Percentiles rank a stretch among this genome's conserved stretches.
Evolutionary conservation across 2,113 vertebrate genomes (phyloP).

Genomic region (Nettapus auritus): DNA sequence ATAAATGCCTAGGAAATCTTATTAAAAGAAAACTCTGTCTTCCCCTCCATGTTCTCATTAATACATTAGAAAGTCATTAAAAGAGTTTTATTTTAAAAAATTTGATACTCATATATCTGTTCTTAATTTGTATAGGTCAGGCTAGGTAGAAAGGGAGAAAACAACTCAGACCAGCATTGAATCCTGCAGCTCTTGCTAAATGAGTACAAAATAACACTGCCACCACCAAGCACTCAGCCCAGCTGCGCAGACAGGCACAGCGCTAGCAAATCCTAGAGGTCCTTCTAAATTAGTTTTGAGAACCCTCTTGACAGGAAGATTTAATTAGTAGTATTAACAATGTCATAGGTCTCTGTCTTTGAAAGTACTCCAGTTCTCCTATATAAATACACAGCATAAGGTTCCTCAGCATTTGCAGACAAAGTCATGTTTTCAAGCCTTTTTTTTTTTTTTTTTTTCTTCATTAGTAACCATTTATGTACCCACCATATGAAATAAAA

Average conservation of each 20-base stretch:
- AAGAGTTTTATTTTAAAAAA: neutral
- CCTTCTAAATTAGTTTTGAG: neutral
- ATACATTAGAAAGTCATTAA: neutral
- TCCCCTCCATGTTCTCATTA: neutral
- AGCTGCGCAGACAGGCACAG: neutral
- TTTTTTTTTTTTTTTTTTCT: neutral
- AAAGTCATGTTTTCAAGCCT: neutral
- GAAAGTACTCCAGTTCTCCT: neutral
- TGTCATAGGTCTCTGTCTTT: neutral
- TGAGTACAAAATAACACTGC: neutral
- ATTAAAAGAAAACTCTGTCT: neutral
- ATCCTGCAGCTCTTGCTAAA: neutral
- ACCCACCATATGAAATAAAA: neutral
- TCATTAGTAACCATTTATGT: neutral
- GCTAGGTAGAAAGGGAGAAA: neutral
- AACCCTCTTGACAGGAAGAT: neutral
- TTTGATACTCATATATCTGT: neutral
- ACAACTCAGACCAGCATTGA: neutral
- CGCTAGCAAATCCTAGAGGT: neutral
- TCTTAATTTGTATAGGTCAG: neutral
- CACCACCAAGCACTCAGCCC: neutral
- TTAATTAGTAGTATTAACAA: conserved; percentile 16
- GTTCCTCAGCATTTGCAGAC: neutral
- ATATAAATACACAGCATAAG: neutral
- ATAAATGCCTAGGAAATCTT: neutral